Percentiles rank a stretch among this genome's conserved stretches.
Evolutionary conservation across 2,888 invertebrate genomes (phyloP).

Genomic region (Dryocosmus kuriphilus): DNA sequence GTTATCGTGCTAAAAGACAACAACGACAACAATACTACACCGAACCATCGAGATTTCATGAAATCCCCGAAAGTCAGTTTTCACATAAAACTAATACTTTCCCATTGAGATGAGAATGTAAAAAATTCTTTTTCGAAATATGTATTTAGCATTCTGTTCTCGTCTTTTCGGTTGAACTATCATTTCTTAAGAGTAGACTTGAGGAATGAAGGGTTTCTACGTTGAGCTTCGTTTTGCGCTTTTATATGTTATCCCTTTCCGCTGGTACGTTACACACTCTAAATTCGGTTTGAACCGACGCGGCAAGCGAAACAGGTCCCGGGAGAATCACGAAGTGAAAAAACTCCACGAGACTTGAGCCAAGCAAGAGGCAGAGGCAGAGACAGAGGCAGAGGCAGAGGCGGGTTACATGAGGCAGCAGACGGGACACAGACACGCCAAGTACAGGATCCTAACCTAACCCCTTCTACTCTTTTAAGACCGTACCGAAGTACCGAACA

Average conservation of each 20-base stretch:
- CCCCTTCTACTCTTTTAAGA: slow-evolving; percentile 51
- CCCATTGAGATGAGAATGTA: too few species aligned
- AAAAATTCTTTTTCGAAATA: too few species aligned
- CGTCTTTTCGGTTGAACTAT: neutral
- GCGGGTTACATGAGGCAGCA: slow-evolving; percentile 60
- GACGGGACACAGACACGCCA: slow-evolving; percentile 60
- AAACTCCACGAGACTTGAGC: slow-evolving; percentile 52
- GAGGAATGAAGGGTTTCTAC: slow-evolving; percentile 31
- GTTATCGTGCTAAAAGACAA: too few species aligned
- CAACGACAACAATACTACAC: too few species aligned
- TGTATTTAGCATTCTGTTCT: neutral
- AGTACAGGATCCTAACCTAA: slow-evolving; percentile 51
- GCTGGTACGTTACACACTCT: slow-evolving; percentile 56
- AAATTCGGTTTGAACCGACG: slow-evolving; percentile 61
- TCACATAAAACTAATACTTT: too few species aligned
- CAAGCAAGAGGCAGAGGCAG: slow-evolving; percentile 54
- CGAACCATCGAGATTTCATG: too few species aligned
- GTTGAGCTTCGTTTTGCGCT: slow-evolving; percentile 41
- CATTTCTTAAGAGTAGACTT: neutral
- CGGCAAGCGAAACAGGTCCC: slow-evolving; percentile 58
- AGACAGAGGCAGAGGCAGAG: slow-evolving; percentile 57
- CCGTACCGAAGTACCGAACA: slow-evolving; percentile 43
- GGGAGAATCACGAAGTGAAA: slow-evolving; percentile 57
- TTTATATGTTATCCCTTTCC: slow-evolving; percentile 55
- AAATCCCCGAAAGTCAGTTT: too few species aligned